Evolutionary conservation across 2,797 vertebrate genomes (phyloP).

Genomic region (Mormyrus proboscirostris): DNA sequence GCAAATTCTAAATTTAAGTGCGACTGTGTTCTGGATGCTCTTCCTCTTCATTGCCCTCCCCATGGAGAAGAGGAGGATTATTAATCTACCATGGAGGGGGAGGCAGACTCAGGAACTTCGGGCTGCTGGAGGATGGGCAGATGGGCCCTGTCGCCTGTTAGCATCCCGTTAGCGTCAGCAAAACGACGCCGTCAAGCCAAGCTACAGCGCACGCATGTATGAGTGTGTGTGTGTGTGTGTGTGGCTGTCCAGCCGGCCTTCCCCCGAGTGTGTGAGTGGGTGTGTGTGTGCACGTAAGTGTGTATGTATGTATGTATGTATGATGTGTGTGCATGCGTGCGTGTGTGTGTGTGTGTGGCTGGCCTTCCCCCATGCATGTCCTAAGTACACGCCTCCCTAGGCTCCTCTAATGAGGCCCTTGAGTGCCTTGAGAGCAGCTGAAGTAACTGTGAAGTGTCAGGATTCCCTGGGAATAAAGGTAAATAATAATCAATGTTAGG

Average conservation of each 20-base stretch:
- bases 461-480: slow-evolving; percentile 10
- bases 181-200: not conserved
- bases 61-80: slow-evolving; percentile 2
- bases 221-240: not conserved
- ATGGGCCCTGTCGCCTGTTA: not conserved
- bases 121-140: not conserved
- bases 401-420: not conserved
- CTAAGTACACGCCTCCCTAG: not conserved
- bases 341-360: not conserved
- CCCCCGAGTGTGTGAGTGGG: not conserved
- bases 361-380: not conserved
- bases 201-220: not conserved
- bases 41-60: slow-evolving; percentile 21
- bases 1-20: slow-evolving; percentile 9
- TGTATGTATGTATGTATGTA: too few relatives aligned
- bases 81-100: not conserved
- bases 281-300: too few relatives aligned
- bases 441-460: not conserved
- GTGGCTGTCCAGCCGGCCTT: not conserved
- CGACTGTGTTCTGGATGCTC: not conserved
- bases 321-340: not conserved
- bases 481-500: slow-evolving; percentile 14
- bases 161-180: not conserved
- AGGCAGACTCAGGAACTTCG: not conserved
- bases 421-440: not conserved